phyloP scores from a whole-genome alignment of 2,888 invertebrate species.

The Acleris holmiana region DNA sequence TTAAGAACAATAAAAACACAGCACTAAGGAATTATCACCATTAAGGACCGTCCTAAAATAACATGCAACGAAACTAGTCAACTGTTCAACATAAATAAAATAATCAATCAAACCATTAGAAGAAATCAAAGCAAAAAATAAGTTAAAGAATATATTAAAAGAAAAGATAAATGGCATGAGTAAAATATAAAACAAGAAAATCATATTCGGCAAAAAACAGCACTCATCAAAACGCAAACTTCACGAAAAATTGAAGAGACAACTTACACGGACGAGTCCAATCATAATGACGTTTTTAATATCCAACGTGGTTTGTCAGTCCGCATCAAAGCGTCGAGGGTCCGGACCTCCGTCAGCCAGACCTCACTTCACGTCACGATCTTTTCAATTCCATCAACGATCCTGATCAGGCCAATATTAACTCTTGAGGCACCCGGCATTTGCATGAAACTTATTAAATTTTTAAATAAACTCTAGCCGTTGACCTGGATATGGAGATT shows the following conservation, averaged over 20 bases:
- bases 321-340: constrained; percentile 68
- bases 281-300: constrained; percentile 59
- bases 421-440: constrained; percentile 66
- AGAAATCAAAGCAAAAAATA: no score
- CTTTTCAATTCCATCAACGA: constrained; percentile 74
- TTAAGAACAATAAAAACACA: no score
- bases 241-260: constrained; percentile 29
- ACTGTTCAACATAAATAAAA: no score
- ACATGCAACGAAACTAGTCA: no score
- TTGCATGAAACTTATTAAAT: constrained; percentile 82
- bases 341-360: constrained; percentile 76
- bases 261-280: constrained; percentile 35
- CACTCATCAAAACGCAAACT: constrained; percentile 21
- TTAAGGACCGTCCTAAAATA: no score
- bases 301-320: constrained; percentile 67
- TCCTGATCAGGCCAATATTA: constrained; percentile 71
- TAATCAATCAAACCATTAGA: no score
- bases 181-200: background rate
- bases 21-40: no score
- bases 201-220: background rate
- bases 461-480: constrained; percentile 50
- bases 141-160: no score
- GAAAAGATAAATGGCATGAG: background rate
- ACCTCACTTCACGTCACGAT: constrained; percentile 70
- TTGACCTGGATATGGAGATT: constrained; percentile 15